These are phyloP conservation scores for Meleagris gallopavo DNA, from an alignment of 2,113 vertebrate genomes.

Conservation along the genomic window DNA sequence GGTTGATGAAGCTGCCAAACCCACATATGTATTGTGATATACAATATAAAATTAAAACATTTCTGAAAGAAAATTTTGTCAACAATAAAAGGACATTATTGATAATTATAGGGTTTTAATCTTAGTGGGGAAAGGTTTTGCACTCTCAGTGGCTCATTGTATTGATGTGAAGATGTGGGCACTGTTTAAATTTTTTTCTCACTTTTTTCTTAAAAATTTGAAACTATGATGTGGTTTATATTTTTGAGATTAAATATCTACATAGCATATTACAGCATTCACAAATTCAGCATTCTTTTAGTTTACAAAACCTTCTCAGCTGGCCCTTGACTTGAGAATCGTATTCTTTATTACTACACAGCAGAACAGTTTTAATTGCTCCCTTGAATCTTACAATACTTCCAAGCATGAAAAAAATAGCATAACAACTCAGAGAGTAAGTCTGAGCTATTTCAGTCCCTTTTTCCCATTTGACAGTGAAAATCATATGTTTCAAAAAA, in stretches of 20 bases:
- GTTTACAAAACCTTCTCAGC: slow-evolving; percentile 18
- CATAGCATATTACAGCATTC: not conserved
- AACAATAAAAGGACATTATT: not conserved
- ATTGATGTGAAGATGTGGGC: not conserved
- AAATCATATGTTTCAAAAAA: slow-evolving; percentile 61
- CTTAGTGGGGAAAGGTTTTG: not conserved
- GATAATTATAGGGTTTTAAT: not conserved
- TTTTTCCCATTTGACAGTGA: slow-evolving; percentile 44
- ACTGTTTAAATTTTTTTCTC: not conserved
- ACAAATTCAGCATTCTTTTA: not conserved
- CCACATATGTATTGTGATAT: not conserved
- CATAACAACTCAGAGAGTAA: not conserved
- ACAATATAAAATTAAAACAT: not conserved
- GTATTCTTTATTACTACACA: slow-evolving; percentile 31
- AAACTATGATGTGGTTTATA: not conserved
- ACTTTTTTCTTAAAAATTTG: not conserved
- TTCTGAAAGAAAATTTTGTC: not conserved
- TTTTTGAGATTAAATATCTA: not conserved
- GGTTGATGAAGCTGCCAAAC: not conserved
- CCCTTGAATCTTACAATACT: slow-evolving; percentile 47
- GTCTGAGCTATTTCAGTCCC: slow-evolving; percentile 42
- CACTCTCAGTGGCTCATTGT: not conserved
- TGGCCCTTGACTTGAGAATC: slow-evolving; percentile 30
- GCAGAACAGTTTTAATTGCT: slow-evolving; percentile 57
- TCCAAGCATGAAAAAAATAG: slow-evolving; percentile 32